phyloP scores from a whole-genome alignment of 2,797 vertebrate species.

The Urosaurus nigricauda region DNA sequence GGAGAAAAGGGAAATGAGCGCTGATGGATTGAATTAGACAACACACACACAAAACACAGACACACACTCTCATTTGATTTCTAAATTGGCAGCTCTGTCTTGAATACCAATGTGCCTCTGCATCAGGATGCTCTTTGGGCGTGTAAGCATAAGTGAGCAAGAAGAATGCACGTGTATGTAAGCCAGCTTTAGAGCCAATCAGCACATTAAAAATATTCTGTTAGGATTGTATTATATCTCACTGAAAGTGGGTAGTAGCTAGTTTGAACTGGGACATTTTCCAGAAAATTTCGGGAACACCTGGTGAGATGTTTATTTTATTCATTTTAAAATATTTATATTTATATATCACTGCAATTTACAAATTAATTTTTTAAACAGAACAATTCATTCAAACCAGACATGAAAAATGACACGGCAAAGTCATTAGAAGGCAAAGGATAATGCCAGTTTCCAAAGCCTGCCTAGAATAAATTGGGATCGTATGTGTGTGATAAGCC shows the following conservation, averaged over 20 bases:
- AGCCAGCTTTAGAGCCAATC: not conserved
- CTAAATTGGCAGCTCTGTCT: not conserved
- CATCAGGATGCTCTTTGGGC: not conserved
- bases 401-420: not conserved
- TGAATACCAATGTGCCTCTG: not conserved
- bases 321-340: not conserved
- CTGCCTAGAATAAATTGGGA: not conserved
- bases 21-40: constrained; percentile 7
- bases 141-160: not conserved
- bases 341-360: not conserved
- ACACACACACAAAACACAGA: not conserved
- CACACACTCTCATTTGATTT: not conserved
- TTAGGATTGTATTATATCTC: not conserved
- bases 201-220: not conserved
- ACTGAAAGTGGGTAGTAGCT: not conserved
- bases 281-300: not conserved
- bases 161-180: not conserved
- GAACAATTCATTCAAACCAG: not conserved
- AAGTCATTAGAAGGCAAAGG: not conserved
- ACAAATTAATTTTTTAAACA: not conserved
- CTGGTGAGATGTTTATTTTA: not conserved
- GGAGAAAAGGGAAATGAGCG: constrained; percentile 20
- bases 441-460: not conserved
- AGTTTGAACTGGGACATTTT: not conserved
- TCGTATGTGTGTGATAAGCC: not conserved